A percentile compares a stretch with the other conserved stretches of the same genome.
Conservation (phyloP, 2,888 invertebrate species). For the Aleiodes testaceus region DNA sequence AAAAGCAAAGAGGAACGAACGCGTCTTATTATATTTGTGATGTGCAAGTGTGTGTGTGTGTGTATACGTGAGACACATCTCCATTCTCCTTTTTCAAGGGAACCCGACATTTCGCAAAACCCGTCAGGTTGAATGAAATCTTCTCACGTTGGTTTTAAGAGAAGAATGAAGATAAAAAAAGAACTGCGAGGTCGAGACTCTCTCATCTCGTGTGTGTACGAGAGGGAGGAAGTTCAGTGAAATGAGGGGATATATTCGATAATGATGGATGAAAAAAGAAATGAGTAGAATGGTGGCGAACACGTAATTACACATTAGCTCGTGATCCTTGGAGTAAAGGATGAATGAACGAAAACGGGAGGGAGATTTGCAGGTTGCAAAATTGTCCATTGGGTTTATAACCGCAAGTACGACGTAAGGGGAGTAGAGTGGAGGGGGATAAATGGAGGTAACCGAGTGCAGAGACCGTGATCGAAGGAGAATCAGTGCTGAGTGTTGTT, state of each 20-base stretch:
- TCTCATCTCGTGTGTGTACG: slow-evolving; percentile 42
- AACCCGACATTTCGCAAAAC: slow-evolving; percentile 36
- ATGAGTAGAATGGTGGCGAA: slow-evolving; percentile 36
- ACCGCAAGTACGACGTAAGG: slow-evolving; percentile 34
- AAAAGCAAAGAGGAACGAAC: background rate
- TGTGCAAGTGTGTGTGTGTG: background rate
- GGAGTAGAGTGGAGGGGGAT: slow-evolving; percentile 7
- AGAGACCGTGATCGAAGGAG: slow-evolving; percentile 37
- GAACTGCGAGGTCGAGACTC: slow-evolving; percentile 15
- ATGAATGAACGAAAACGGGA: slow-evolving; percentile 59
- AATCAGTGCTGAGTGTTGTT: slow-evolving; percentile 16
- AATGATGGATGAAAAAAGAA: slow-evolving; percentile 35
- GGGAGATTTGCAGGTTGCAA: slow-evolving; percentile 17
- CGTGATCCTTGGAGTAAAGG: slow-evolving; percentile 54
- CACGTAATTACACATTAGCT: slow-evolving; percentile 61
- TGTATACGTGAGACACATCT: background rate
- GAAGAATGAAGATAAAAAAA: slow-evolving; percentile 13
- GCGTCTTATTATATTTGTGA: slow-evolving; percentile 12
- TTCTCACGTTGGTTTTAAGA: slow-evolving; percentile 38
- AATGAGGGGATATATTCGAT: slow-evolving; percentile 30
- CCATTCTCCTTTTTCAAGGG: slow-evolving; percentile 9
- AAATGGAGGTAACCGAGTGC: slow-evolving; percentile 39
- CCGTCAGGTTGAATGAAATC: slow-evolving; percentile 42
- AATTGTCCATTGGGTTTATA: slow-evolving; percentile 13
- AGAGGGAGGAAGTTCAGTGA: slow-evolving; percentile 25